Conservation (phyloP, 2,888 invertebrate genomes). For the Brachyptera putata region DNA sequence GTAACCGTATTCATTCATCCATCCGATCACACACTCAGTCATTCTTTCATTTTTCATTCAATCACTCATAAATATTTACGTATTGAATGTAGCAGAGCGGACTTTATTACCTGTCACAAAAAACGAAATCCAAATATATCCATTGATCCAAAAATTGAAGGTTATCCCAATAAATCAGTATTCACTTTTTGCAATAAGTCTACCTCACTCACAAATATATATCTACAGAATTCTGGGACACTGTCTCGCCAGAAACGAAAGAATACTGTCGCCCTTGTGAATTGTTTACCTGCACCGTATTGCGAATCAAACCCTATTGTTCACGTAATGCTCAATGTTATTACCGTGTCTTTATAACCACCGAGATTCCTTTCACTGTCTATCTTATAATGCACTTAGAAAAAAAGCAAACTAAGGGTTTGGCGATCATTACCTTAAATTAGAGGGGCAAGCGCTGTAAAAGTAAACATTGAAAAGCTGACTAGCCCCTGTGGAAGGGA, state of each 20-base stretch:
- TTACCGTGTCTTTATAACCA: not conserved
- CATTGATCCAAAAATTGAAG: no score
- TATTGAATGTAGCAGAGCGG: no score
- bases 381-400: not conserved
- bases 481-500: slow-evolving; percentile 10
- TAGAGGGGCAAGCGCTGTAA: slow-evolving; percentile 27
- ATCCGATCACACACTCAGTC: no score
- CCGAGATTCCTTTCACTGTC: not conserved
- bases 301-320: not conserved
- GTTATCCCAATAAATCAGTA: no score
- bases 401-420: slow-evolving; percentile 19
- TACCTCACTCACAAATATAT: no score
- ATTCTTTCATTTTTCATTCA: no score
- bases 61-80: no score
- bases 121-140: no score
- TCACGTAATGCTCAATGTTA: slow-evolving; percentile 12
- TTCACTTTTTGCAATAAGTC: no score
- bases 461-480: slow-evolving; percentile 30
- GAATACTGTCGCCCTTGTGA: not conserved
- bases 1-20: no score
- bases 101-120: no score
- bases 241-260: not conserved
- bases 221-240: no score
- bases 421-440: slow-evolving; percentile 28
- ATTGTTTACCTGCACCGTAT: not conserved